Evolutionary conservation across 2,797 vertebrate genomes (phyloP).

Genomic region (Siniperca obscura): DNA sequence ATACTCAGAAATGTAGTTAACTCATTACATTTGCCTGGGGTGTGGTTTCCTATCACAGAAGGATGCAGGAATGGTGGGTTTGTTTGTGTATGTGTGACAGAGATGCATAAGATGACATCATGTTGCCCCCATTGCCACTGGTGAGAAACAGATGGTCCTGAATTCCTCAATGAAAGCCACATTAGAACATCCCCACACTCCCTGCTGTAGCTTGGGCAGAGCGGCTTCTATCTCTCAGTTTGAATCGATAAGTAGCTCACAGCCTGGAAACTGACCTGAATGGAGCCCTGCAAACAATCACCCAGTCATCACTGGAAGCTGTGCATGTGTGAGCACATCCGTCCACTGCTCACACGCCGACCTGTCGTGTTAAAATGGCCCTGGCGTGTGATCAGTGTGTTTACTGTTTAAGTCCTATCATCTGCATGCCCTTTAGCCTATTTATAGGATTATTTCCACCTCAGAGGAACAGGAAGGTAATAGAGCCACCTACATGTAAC

Average conservation of each 20-base stretch:
- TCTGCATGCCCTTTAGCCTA: slow-evolving; percentile 53
- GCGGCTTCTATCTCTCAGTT: not conserved
- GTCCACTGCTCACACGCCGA: slow-evolving; percentile 17
- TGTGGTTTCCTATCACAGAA: slow-evolving; percentile 16
- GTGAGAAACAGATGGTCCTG: slow-evolving; percentile 53
- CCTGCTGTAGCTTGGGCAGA: not conserved
- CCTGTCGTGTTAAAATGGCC: slow-evolving; percentile 30
- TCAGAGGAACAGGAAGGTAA: slow-evolving; percentile 17
- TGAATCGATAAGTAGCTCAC: not conserved
- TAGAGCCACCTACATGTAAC: slow-evolving; percentile 27
- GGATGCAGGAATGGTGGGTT: not conserved
- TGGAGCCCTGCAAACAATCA: slow-evolving; percentile 5
- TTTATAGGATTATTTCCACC: slow-evolving; percentile 63
- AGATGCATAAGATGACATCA: slow-evolving; percentile 59
- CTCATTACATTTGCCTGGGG: not conserved
- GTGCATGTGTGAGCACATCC: slow-evolving; percentile 9
- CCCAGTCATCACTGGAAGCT: not conserved
- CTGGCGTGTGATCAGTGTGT: slow-evolving; percentile 54
- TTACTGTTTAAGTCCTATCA: slow-evolving; percentile 53
- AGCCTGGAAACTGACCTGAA: not conserved
- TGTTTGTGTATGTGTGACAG: slow-evolving; percentile 37
- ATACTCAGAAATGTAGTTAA: not conserved
- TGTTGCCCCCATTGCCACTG: slow-evolving; percentile 25
- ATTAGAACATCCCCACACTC: not conserved
- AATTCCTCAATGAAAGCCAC: slow-evolving; percentile 49